These are phyloP conservation scores for Phortica magna DNA, from an alignment of 2,888 invertebrate species.

Conservation along the genomic window DNA sequence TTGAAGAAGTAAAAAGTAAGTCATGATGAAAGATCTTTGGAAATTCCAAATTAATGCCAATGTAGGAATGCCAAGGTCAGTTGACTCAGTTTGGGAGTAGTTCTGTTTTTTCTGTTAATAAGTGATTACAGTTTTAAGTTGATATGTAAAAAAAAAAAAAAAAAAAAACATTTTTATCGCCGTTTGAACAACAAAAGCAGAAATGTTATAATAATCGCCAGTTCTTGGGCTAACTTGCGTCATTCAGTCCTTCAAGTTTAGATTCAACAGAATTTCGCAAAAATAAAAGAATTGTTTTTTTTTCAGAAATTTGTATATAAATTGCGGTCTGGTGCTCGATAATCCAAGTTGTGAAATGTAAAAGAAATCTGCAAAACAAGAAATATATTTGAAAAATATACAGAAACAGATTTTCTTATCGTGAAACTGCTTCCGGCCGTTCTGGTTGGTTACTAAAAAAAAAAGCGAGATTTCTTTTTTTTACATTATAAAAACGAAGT, in stretches of 20 bases:
- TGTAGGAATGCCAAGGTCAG: background rate
- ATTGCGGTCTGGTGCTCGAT: background rate
- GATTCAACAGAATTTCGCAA: background rate
- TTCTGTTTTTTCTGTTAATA: too few species aligned
- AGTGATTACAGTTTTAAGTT: too few species aligned
- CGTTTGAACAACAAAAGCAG: too few species aligned
- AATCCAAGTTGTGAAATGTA: background rate
- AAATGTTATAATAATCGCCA: too few species aligned
- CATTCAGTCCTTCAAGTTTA: too few species aligned
- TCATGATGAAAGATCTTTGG: background rate
- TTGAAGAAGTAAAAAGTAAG: too few species aligned
- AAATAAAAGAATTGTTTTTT: background rate
- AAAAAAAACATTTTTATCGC: too few species aligned
- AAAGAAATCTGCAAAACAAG: background rate
- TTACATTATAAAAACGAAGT: too few species aligned
- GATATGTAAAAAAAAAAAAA: too few species aligned
- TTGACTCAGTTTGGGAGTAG: background rate
- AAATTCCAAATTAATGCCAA: background rate
- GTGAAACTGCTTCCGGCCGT: background rate
- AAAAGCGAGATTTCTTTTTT: too few species aligned
- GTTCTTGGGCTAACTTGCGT: too few species aligned
- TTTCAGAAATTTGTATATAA: background rate
- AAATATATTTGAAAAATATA: background rate
- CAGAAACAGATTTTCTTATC: background rate
- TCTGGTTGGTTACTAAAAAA: too few species aligned